Percentiles rank a stretch among this genome's conserved stretches.
These are phyloP conservation scores for Pissodes strobi DNA, from an alignment of 1,140 invertebrate genomes.

Conservation along the genomic window DNA sequence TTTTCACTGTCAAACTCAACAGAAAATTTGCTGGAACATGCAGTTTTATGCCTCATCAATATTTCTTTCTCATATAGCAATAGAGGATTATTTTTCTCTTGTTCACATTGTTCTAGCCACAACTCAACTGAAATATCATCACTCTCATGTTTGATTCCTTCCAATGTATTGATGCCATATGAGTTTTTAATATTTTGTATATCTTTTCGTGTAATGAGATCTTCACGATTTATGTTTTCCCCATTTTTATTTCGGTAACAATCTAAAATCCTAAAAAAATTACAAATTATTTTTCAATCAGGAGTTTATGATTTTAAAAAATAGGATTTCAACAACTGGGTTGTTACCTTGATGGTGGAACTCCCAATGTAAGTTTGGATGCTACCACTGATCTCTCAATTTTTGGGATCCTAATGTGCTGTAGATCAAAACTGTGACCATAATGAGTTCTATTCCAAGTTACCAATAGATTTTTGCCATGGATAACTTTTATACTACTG, in stretches of 20 bases:
- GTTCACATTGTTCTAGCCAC: slow-evolving; percentile 15
- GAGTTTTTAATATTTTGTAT: not conserved
- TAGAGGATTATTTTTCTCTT: slow-evolving; percentile 11
- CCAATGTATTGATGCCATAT: not conserved
- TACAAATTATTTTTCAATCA: not conserved
- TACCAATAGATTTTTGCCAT: not conserved
- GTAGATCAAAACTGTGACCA: slow-evolving; percentile 4
- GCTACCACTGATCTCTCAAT: not conserved
- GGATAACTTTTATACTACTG: slow-evolving; percentile 1
- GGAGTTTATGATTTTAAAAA: too few relatives aligned
- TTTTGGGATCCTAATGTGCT: not conserved
- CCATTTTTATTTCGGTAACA: not conserved
- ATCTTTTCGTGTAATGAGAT: not conserved
- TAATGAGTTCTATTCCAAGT: slow-evolving; percentile 1
- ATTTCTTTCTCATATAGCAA: not conserved
- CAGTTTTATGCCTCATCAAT: not conserved
- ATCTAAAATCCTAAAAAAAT: not conserved
- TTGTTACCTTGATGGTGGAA: not conserved
- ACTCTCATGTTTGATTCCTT: slow-evolving; percentile 17
- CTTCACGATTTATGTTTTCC: not conserved
- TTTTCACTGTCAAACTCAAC: not conserved
- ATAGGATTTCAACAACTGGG: too few relatives aligned
- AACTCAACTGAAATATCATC: slow-evolving; percentile 13
- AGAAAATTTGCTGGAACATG: not conserved
- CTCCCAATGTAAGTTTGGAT: slow-evolving; percentile 6